Percentiles rank a stretch among this genome's conserved stretches.
phyloP scores from a whole-genome alignment of 2,888 invertebrate genomes.

The Tetragonisca angustula region DNA sequence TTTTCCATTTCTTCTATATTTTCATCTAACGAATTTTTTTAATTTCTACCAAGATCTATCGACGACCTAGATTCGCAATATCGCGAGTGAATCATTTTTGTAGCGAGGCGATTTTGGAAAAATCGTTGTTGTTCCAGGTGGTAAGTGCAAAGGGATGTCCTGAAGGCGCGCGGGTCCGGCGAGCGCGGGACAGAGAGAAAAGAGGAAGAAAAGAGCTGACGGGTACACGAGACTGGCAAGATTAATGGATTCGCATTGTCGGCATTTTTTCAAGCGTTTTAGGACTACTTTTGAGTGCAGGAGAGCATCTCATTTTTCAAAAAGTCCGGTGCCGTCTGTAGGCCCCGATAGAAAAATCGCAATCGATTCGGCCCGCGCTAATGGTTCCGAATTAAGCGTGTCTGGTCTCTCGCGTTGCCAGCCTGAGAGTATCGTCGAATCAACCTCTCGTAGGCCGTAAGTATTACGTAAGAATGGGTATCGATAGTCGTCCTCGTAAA shows the following conservation, averaged over 20 bases:
- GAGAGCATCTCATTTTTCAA: constrained; percentile 82
- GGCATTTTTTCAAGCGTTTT: constrained; percentile 84
- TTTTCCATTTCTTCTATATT: not conserved
- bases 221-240: constrained; percentile 70
- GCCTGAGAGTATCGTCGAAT: constrained; percentile 38
- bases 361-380: constrained; percentile 80
- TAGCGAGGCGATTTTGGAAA: constrained; percentile 46
- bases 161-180: constrained; percentile 64
- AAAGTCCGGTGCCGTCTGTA: constrained; percentile 70
- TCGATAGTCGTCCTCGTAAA: constrained; percentile 44
- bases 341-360: constrained; percentile 78
- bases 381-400: constrained; percentile 81
- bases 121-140: constrained; percentile 65
- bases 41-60: not conserved
- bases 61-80: not conserved
- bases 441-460: not conserved
- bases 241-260: constrained; percentile 84
- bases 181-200: constrained; percentile 54
- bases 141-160: constrained; percentile 83
- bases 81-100: constrained; percentile 29
- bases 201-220: constrained; percentile 54
- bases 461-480: constrained; percentile 48
- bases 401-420: constrained; percentile 28
- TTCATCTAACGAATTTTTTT: not conserved
- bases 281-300: constrained; percentile 83